Conservation (phyloP, 2,888 invertebrate species). For the Adelognathus sp. region DNA sequence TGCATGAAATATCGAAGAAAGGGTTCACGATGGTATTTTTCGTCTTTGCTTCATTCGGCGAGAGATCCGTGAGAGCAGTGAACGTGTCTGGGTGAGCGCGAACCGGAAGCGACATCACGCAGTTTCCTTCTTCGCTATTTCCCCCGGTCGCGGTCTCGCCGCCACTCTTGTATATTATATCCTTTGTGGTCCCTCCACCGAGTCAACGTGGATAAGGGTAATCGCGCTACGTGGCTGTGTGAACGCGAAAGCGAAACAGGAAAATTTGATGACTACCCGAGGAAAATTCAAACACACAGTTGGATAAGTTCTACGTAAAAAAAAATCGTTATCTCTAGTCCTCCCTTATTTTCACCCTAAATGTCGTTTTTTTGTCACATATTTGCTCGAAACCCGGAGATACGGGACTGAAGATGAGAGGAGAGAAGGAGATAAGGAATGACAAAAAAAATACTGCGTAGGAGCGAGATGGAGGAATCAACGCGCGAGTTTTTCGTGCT, state of each 20-base stretch:
- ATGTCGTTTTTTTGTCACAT: not conserved
- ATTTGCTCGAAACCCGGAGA: not conserved
- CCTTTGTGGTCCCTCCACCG: slow-evolving; percentile 35
- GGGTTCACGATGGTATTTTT: no score
- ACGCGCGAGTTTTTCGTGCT: slow-evolving; percentile 16
- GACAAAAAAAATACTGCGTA: not conserved
- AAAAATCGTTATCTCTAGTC: not conserved
- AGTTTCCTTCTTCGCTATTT: slow-evolving; percentile 62
- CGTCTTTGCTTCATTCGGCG: no score
- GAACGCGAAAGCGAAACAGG: not conserved
- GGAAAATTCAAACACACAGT: not conserved
- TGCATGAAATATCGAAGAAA: no score
- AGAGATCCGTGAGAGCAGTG: not conserved
- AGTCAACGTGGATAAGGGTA: slow-evolving; percentile 28
- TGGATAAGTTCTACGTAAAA: not conserved
- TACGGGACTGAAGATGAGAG: not conserved
- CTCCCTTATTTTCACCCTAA: not conserved
- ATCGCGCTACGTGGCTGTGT: slow-evolving; percentile 32
- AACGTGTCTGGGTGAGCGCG: not conserved
- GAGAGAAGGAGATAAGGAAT: not conserved
- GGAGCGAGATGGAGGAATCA: slow-evolving; percentile 30
- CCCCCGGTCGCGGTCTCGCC: slow-evolving; percentile 29
- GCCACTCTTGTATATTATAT: slow-evolving; percentile 28
- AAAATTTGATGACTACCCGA: not conserved
- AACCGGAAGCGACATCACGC: slow-evolving; percentile 41